A percentile compares a stretch with the other conserved stretches of the same genome.
These are phyloP conservation scores for Ptychochromis oligacanthus DNA, from an alignment of 2,113 vertebrate genomes.

Conservation along the genomic window DNA sequence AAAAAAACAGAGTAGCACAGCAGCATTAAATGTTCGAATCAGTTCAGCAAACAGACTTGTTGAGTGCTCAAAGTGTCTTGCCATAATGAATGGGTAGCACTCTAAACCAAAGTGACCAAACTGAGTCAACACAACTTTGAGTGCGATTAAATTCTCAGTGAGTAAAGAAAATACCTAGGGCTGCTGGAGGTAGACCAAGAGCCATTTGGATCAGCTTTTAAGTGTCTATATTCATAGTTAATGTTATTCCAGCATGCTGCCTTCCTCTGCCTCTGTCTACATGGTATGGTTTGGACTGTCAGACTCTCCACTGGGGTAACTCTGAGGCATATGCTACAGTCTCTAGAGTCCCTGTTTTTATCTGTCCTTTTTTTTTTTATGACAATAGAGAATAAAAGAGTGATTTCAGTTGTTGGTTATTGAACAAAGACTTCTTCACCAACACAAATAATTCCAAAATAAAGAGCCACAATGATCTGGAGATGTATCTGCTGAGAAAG, in stretches of 20 bases:
- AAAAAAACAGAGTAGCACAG: slow-evolving; percentile 13
- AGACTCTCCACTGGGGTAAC: slow-evolving; percentile 46
- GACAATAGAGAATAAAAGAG: slow-evolving; percentile 22
- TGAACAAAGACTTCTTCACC: slow-evolving; percentile 29
- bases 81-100: slow-evolving; percentile 43
- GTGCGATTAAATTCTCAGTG: slow-evolving; percentile 42
- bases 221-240: slow-evolving; percentile 45
- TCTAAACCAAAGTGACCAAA: slow-evolving; percentile 23
- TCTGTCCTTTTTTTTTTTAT: slow-evolving; percentile 46
- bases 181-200: slow-evolving; percentile 37
- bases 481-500: slow-evolving; percentile 27
- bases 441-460: slow-evolving; percentile 44
- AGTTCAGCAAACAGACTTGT: slow-evolving; percentile 28
- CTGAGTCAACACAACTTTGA: slow-evolving; percentile 47
- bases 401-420: slow-evolving; percentile 8
- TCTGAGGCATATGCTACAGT: slow-evolving; percentile 19
- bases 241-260: slow-evolving; percentile 55
- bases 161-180: slow-evolving; percentile 29
- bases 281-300: slow-evolving; percentile 59
- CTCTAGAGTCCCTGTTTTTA: slow-evolving; percentile 39
- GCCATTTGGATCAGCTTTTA: slow-evolving; percentile 20
- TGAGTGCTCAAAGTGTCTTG: not conserved
- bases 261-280: slow-evolving; percentile 21
- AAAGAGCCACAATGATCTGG: slow-evolving; percentile 11
- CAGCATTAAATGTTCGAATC: slow-evolving; percentile 35